Base-by-base conservation (phyloP, 2,888 invertebrate genomes). In the Netelia inedita region DNA sequence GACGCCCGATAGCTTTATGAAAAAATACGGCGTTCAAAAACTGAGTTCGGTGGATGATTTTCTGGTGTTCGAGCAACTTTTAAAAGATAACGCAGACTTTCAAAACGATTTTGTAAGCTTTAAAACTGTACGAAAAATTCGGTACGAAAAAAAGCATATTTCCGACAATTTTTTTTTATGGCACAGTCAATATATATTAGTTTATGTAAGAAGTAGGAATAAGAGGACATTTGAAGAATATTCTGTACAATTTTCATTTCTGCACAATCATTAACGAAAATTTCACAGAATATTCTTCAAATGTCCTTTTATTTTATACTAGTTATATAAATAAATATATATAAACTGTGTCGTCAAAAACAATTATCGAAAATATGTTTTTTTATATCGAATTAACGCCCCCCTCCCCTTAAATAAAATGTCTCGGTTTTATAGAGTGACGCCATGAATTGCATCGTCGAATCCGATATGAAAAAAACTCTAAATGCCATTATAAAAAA, bases 361-460 rank as follows among this genome's bases (percentile, higher is more conserved):
- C n/a, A n/a, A n/a, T n/a, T n/a, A n/a, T n/a, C n/a, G n/a, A n/a
- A n/a, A n/a, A n/a, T n/a, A n/a, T n/a, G n/a, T n/a, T n/a, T n/a
- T n/a, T n/a, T n/a, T n/a, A n/a, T n/a, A n/a, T n/a, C n/a, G n/a
- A n/a, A n/a, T n/a, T n/a, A n/a, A n/a, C n/a, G n/a, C n/a, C n/a
- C n/a, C n/a, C n/a, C n/a, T n/a, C n/a, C n/a, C n/a, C n/a, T n/a
- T n/a, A n/a, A n/a, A n/a, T n/a, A n/a, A n/a, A 28, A 28, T 28
- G 28, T 28, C 28, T 28, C 28, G 28, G 28, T 61, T 46, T 79
- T 46, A 63, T n/a, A 79, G 53, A 63, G 28, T 63, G 78, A 19
- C n/a, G 63, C 78, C 28, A 35, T 71, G 11, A 28, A 69, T 41
- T 79, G 69, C 69, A 79, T 79, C 9, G 71, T 63, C 14, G 78